These are phyloP conservation scores for Kradibia gibbosae DNA, from an alignment of 1,140 invertebrate species.

Conservation along the genomic window DNA sequence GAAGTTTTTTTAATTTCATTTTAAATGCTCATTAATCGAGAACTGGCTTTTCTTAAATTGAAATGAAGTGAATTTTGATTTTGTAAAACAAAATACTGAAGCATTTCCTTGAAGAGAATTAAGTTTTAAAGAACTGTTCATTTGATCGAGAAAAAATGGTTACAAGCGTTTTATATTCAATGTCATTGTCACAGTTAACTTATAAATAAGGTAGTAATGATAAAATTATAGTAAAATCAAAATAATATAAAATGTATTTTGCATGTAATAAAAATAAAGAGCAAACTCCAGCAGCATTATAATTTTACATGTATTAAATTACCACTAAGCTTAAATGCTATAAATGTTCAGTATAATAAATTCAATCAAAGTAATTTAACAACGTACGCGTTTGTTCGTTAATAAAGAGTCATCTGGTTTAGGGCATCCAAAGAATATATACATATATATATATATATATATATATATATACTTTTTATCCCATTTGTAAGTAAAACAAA, in stretches of 20 bases:
- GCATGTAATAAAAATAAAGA: constrained; percentile 45
- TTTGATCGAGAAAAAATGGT: constrained; percentile 33
- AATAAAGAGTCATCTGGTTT: background rate
- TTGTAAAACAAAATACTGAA: too few relatives aligned
- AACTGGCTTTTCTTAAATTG: too few relatives aligned
- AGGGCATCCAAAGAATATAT: background rate
- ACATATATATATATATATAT: too few relatives aligned
- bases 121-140: constrained; percentile 8
- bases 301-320: constrained; percentile 14
- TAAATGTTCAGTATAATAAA: constrained; percentile 1
- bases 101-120: background rate
- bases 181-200: constrained; percentile 58
- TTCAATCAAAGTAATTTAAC: background rate
- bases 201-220: constrained; percentile 49
- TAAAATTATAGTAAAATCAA: constrained; percentile 26
- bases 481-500: too few relatives aligned
- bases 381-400: background rate
- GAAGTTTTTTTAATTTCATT: too few relatives aligned
- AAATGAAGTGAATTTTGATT: too few relatives aligned
- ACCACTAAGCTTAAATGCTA: constrained; percentile 7
- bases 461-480: too few relatives aligned
- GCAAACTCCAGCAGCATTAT: constrained; percentile 24
- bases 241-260: constrained; percentile 42
- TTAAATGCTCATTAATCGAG: too few relatives aligned
- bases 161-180: constrained; percentile 21